Percentiles rank a stretch among this genome's conserved stretches.
These are phyloP conservation scores for Berghia stephanieae DNA, from an alignment of 1,140 invertebrate genomes.

Conservation along the genomic window DNA sequence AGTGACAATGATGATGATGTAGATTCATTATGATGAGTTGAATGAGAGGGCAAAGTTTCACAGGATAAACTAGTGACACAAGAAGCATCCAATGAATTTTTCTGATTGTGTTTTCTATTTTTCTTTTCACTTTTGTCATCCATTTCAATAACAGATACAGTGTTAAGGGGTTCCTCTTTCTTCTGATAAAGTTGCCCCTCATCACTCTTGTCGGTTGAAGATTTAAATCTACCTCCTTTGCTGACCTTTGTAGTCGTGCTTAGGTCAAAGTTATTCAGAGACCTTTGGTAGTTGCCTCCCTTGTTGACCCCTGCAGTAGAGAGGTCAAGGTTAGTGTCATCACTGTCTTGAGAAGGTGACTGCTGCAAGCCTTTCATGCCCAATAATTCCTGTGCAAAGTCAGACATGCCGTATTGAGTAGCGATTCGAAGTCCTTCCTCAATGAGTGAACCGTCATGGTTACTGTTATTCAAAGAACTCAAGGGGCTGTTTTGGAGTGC, in stretches of 20 bases:
- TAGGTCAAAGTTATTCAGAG: not conserved
- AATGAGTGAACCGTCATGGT: conserved; percentile 56
- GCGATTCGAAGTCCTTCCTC: conserved; percentile 64
- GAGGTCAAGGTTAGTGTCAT: not conserved
- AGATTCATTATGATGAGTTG: not conserved
- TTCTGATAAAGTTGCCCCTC: too few species aligned
- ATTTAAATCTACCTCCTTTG: not conserved
- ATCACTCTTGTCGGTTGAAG: too few species aligned
- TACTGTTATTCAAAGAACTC: too few species aligned
- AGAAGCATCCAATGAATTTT: too few species aligned
- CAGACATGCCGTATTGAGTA: conserved; percentile 64
- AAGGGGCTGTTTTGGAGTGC: too few species aligned
- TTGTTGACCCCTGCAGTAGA: not conserved
- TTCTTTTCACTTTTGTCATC: too few species aligned
- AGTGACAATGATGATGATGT: not conserved
- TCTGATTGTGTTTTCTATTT: too few species aligned
- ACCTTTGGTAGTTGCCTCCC: conserved; percentile 9
- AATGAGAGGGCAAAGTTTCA: not conserved
- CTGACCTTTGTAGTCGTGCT: conserved; percentile 1
- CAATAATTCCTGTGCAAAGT: conserved; percentile 60
- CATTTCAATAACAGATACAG: too few species aligned
- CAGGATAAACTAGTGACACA: not conserved
- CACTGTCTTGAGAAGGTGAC: not conserved
- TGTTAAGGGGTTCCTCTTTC: too few species aligned
- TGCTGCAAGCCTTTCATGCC: conserved; percentile 40